Conservation (phyloP, 2,888 invertebrate genomes). For the Dicyrtoma fusca region DNA sequence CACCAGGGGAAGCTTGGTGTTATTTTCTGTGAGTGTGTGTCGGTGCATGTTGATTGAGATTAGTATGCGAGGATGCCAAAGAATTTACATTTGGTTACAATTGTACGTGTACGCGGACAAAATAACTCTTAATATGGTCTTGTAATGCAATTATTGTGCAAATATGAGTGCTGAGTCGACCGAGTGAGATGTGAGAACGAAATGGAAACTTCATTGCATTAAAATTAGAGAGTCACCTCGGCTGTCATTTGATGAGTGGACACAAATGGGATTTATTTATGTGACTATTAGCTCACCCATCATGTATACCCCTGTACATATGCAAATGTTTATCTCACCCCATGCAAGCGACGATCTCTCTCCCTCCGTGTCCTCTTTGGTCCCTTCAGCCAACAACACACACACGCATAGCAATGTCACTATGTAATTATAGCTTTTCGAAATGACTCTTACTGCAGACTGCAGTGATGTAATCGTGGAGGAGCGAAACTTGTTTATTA, state of each 20-base stretch:
- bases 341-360: not conserved
- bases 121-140: conserved; percentile 18
- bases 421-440: too few relatives aligned
- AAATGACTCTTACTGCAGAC: too few relatives aligned
- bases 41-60: not conserved
- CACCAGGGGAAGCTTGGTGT: not conserved
- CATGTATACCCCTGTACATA: not conserved
- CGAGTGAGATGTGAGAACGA: conserved; percentile 7
- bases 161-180: conserved; percentile 14
- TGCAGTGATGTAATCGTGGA: too few relatives aligned
- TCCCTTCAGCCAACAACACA: not conserved
- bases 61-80: conserved; percentile 4
- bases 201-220: conserved; percentile 14
- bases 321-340: conserved; percentile 7
- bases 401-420: not conserved
- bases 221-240: conserved; percentile 15
- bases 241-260: conserved; percentile 28
- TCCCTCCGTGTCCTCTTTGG: not conserved
- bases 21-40: conserved; percentile 1
- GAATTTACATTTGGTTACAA: conserved; percentile 1
- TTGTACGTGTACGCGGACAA: conserved; percentile 14
- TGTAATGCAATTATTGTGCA: conserved; percentile 21
- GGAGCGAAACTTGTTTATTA: too few relatives aligned
- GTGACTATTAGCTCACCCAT: conserved; percentile 11
- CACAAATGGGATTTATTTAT: conserved; percentile 32